Conservation (phyloP, 2,888 invertebrate species). For the Sipunculus nudus region DNA sequence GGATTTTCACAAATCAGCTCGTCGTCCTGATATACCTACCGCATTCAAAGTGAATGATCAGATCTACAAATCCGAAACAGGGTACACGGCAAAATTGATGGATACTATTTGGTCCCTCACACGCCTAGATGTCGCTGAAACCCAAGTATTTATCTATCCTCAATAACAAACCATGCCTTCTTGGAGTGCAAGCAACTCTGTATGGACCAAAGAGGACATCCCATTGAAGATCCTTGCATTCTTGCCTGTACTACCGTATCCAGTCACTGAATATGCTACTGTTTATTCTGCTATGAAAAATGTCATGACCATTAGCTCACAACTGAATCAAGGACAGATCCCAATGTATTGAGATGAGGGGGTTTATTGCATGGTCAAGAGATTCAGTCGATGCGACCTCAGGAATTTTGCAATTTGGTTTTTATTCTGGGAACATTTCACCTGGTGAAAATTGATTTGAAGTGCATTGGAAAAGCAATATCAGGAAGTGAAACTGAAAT, state of each 20-base stretch:
- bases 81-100: conserved; percentile 1
- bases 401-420: conserved; percentile 6
- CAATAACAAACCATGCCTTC: conserved; percentile 8
- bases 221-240: conserved; percentile 13
- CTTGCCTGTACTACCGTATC: conserved; percentile 10
- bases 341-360: conserved; percentile 17
- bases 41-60: conserved; percentile 1
- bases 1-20: conserved; percentile 4
- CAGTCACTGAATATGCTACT: not conserved
- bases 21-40: conserved; percentile 1
- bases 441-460: conserved; percentile 5
- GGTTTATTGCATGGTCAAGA: conserved; percentile 7
- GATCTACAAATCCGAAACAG: not conserved
- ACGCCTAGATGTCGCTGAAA: not conserved
- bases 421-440: conserved; percentile 9
- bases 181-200: conserved; percentile 15
- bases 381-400: not conserved
- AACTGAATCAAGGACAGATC: conserved; percentile 5
- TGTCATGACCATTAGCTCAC: conserved; percentile 1
- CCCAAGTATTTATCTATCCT: not conserved
- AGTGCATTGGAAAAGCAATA: conserved; percentile 3
- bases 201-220: conserved; percentile 9
- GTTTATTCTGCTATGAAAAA: conserved; percentile 15
- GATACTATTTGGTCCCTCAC: conserved; percentile 6
- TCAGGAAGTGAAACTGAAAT: conserved; percentile 1